phyloP scores from a whole-genome alignment of 2,113 vertebrate genomes.

The Ornithorhynchus anatinus region DNA sequence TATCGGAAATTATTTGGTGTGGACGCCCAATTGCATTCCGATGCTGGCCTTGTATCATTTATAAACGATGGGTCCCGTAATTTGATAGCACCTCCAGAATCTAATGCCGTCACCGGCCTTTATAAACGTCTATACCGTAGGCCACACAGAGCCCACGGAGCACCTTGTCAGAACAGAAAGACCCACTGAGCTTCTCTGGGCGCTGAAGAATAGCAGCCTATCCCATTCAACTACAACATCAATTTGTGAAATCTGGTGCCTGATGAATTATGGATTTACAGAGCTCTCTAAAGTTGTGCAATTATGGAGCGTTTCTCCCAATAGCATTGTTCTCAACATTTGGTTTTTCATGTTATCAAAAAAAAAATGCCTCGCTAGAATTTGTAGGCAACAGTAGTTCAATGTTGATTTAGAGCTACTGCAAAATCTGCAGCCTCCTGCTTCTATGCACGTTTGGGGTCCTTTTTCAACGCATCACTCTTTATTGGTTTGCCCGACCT shows the following conservation, averaged over 20 bases:
- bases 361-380: background rate
- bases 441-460: background rate
- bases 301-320: too few relatives aligned
- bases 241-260: too few relatives aligned
- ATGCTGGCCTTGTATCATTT: background rate
- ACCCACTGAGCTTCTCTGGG: background rate
- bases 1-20: fast-evolving
- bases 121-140: background rate
- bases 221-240: too few relatives aligned
- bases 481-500: too few relatives aligned
- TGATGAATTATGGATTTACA: background rate
- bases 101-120: background rate
- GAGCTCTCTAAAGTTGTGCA: background rate
- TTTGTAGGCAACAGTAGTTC: background rate
- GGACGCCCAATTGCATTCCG: background rate
- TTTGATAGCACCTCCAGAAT: background rate
- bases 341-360: background rate
- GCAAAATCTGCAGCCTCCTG: background rate
- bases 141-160: background rate
- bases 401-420: background rate
- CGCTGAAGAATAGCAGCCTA: too few relatives aligned
- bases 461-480: background rate
- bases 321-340: background rate
- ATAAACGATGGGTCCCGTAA: background rate
- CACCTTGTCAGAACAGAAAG: background rate